Percentiles rank a stretch among this genome's conserved stretches.
These are phyloP conservation scores for Pediacus dermestoides DNA, from an alignment of 2,888 invertebrate species.

Conservation along the genomic window DNA sequence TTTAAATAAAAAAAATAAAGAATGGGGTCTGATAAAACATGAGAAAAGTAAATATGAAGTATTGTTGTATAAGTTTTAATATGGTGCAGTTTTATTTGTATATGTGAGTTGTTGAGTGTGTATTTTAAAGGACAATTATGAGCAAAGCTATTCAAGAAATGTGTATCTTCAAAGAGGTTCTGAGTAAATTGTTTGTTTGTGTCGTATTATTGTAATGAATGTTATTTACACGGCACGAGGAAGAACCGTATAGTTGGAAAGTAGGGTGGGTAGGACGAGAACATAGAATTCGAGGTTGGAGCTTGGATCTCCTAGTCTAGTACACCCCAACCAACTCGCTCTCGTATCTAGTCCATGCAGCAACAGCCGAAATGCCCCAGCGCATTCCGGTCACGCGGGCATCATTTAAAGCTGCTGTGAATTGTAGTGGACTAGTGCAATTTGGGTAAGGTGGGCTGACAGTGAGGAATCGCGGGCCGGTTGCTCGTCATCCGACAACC, in stretches of 20 bases:
- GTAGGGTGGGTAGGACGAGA: slow-evolving; percentile 7
- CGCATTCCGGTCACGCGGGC: slow-evolving; percentile 44
- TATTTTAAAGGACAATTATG: slow-evolving; percentile 23
- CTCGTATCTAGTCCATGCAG: too few relatives aligned
- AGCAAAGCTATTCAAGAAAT: slow-evolving; percentile 24
- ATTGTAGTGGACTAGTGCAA: slow-evolving; percentile 42
- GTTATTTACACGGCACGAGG: slow-evolving; percentile 24
- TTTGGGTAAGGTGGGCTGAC: slow-evolving; percentile 47
- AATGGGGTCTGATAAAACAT: too few relatives aligned
- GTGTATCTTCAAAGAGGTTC: slow-evolving; percentile 25
- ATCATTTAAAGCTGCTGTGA: slow-evolving; percentile 41
- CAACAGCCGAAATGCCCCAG: slow-evolving; percentile 23
- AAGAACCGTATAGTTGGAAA: too few relatives aligned
- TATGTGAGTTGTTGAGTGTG: slow-evolving; percentile 15
- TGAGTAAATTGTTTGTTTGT: slow-evolving; percentile 30
- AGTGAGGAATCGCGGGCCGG: slow-evolving; percentile 46
- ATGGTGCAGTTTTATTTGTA: slow-evolving; percentile 1
- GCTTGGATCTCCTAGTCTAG: too few relatives aligned
- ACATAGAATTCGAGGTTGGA: slow-evolving; percentile 14
- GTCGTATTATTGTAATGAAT: slow-evolving; percentile 32
- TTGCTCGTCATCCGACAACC: slow-evolving; percentile 39
- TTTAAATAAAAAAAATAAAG: too few relatives aligned
- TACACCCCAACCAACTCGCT: too few relatives aligned
- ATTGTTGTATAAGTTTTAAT: too few relatives aligned
- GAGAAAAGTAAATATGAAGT: too few relatives aligned